A percentile compares a stretch with the other conserved stretches of the same genome.
Conservation (phyloP, 1,140 invertebrate species). For the Stegodyphus mimosarum region DNA sequence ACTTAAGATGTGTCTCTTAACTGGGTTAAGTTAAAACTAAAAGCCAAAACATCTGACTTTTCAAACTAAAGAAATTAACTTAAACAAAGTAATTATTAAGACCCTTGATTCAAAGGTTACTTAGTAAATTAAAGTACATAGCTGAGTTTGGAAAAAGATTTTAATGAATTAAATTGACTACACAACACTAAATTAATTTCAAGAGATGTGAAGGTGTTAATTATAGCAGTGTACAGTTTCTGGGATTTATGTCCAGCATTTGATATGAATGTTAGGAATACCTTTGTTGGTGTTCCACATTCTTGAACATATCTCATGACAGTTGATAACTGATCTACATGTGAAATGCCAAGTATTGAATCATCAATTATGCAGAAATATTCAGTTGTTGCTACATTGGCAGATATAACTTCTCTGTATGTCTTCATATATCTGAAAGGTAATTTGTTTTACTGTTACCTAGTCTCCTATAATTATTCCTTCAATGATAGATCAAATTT, state of each 20-base stretch:
- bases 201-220: neutral
- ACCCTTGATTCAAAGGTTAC: too few relatives aligned
- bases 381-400: slow-evolving; percentile 56
- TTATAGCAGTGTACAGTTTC: slow-evolving; percentile 10
- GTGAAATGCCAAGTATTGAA: slow-evolving; percentile 66
- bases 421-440: neutral
- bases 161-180: too few relatives aligned
- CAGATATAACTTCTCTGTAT: neutral
- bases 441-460: slow-evolving; percentile 5
- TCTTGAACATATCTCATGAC: slow-evolving; percentile 7
- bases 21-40: too few relatives aligned
- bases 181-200: slow-evolving; percentile 1
- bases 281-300: neutral
- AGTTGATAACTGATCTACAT: slow-evolving; percentile 66
- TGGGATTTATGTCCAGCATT: slow-evolving; percentile 7
- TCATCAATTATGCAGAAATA: slow-evolving; percentile 68
- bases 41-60: too few relatives aligned
- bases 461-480: slow-evolving; percentile 4
- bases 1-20: too few relatives aligned
- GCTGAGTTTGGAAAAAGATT: too few relatives aligned
- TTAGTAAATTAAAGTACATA: too few relatives aligned
- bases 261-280: slow-evolving; percentile 17
- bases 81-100: too few relatives aligned
- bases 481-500: slow-evolving; percentile 25
- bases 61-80: too few relatives aligned